Percentiles rank a stretch among this genome's conserved stretches.
These are phyloP conservation scores for Terrapene triunguis DNA, from an alignment of 2,113 vertebrate genomes.

Conservation along the genomic window DNA sequence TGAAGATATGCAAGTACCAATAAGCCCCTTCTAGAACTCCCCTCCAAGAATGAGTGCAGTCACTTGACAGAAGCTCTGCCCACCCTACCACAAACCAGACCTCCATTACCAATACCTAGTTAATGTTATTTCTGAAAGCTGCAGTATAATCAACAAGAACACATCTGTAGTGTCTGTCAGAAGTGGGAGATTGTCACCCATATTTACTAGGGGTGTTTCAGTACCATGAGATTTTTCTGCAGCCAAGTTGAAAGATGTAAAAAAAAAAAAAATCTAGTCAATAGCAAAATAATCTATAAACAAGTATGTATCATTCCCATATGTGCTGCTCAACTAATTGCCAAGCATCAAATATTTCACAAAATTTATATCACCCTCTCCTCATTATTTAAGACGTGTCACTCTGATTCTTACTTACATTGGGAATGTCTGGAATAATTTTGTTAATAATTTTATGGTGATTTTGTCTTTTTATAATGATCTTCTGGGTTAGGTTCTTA, in stretches of 20 bases:
- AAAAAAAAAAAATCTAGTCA: not conserved
- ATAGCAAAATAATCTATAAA: not conserved
- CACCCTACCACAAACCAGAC: not conserved
- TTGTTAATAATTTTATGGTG: not conserved
- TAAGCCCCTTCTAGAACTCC: not conserved
- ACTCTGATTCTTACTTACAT: not conserved
- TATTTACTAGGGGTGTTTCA: not conserved
- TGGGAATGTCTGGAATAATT: not conserved
- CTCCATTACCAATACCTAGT: not conserved
- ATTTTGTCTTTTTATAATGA: not conserved
- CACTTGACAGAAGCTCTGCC: constrained; percentile 18
- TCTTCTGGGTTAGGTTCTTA: not conserved
- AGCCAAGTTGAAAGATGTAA: not conserved
- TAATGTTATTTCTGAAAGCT: not conserved
- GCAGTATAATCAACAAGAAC: not conserved
- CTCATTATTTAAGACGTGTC: not conserved
- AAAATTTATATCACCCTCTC: not conserved
- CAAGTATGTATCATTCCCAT: not conserved
- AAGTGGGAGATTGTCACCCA: not conserved
- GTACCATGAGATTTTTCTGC: not conserved
- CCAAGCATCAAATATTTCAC: not conserved
- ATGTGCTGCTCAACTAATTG: not conserved
- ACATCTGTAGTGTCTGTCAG: not conserved
- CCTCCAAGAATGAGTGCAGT: not conserved
- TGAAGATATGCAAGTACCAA: not conserved